Evolutionary conservation across 2,888 invertebrate species (phyloP).

Genomic region (Aleiodes alternator): DNA sequence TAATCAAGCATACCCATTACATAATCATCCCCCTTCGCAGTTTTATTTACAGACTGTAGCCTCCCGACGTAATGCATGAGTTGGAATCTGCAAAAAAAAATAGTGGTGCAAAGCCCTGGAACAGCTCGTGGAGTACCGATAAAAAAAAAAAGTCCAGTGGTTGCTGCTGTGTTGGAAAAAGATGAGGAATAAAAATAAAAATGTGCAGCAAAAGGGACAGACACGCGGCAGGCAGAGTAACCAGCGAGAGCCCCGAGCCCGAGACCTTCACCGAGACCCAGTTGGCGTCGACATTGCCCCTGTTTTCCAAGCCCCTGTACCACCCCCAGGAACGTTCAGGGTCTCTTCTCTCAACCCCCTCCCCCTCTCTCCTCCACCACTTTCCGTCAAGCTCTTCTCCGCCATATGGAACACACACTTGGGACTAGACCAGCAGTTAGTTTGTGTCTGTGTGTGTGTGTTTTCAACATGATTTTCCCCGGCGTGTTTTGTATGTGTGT

Average conservation of each 20-base stretch:
- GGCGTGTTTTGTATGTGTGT: neutral
- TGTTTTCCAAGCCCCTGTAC: constrained; percentile 58
- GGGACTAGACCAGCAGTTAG: constrained; percentile 24
- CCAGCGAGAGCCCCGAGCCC: constrained; percentile 51
- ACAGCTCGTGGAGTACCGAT: neutral
- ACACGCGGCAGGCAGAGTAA: constrained; percentile 44
- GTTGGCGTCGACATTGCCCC: constrained; percentile 72
- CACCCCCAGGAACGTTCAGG: constrained; percentile 47
- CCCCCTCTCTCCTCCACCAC: constrained; percentile 16
- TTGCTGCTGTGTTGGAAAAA: constrained; percentile 6
- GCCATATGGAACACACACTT: constrained; percentile 3
- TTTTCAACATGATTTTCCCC: neutral
- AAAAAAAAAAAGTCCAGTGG: neutral
- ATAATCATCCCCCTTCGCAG: too few species aligned
- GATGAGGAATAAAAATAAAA: neutral
- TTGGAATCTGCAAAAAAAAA: neutral
- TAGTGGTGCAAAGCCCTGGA: constrained; percentile 6
- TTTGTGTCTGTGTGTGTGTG: neutral
- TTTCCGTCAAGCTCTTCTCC: neutral
- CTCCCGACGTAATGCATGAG: constrained; percentile 4
- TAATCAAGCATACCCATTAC: too few species aligned
- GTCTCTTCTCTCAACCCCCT: constrained; percentile 17
- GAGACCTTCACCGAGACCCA: constrained; percentile 74
- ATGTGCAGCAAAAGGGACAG: constrained; percentile 45
- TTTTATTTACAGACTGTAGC: too few species aligned